phyloP scores from a whole-genome alignment of 2,888 invertebrate genomes.

The Endotricha flammealis region DNA sequence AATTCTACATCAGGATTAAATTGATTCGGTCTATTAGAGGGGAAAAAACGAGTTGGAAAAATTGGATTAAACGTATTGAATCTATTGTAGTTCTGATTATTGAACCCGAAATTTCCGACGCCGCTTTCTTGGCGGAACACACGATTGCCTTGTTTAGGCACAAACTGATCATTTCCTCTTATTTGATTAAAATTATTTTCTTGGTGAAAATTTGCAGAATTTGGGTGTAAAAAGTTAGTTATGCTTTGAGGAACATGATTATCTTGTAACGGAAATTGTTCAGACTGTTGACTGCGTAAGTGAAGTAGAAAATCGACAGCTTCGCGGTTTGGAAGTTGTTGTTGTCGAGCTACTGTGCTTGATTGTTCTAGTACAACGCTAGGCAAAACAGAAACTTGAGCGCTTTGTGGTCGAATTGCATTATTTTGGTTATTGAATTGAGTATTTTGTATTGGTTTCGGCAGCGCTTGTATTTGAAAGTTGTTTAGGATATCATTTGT shows the following conservation, averaged over 20 bases:
- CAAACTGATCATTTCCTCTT: constrained; percentile 42
- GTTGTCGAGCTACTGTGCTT: constrained; percentile 62
- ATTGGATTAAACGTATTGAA: constrained; percentile 53
- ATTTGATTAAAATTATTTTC: constrained; percentile 51
- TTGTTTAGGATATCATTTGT: constrained; percentile 48
- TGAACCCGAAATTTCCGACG: constrained; percentile 82
- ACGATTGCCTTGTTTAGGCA: constrained; percentile 57
- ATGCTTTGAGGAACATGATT: constrained; percentile 70
- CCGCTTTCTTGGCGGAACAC: constrained; percentile 77
- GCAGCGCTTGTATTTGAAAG: constrained; percentile 40
- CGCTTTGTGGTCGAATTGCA: constrained; percentile 39
- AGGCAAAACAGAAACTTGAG: constrained; percentile 70
- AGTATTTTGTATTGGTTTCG: constrained; percentile 48
- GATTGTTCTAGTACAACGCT: constrained; percentile 59
- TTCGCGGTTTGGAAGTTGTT: constrained; percentile 78
- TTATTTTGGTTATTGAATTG: constrained; percentile 42
- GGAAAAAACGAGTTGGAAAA: constrained; percentile 49
- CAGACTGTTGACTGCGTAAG: constrained; percentile 60
- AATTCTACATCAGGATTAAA: constrained; percentile 75
- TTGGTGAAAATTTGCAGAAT: constrained; percentile 49
- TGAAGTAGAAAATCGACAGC: constrained; percentile 74
- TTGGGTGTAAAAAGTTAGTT: constrained; percentile 57
- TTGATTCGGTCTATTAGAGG: constrained; percentile 51
- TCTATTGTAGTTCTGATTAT: constrained; percentile 56
- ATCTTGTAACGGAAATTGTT: constrained; percentile 67